Conservation (phyloP, 2,888 invertebrate genomes). For the Brachyptera putata region DNA sequence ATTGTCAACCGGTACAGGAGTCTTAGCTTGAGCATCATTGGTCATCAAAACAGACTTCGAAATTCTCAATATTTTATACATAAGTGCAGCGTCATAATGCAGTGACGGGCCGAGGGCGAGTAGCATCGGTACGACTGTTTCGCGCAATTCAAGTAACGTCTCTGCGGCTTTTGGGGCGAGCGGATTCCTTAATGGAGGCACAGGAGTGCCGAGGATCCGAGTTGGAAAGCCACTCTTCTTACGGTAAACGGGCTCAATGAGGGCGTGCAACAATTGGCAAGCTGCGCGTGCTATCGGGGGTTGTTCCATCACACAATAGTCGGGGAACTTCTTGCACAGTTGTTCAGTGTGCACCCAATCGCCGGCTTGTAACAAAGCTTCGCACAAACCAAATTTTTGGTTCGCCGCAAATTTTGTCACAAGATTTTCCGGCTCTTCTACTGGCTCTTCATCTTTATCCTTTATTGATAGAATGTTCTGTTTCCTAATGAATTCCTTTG, state of each 20-base stretch:
- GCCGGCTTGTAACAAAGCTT: slow-evolving; percentile 80
- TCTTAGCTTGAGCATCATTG: too few species aligned
- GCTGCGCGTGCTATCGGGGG: slow-evolving; percentile 74
- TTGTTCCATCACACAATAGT: slow-evolving; percentile 70
- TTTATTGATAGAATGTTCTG: slow-evolving; percentile 77
- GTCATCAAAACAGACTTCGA: slow-evolving; percentile 46
- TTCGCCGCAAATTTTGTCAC: slow-evolving; percentile 62
- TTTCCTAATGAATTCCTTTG: slow-evolving; percentile 84
- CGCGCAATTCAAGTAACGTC: slow-evolving; percentile 67
- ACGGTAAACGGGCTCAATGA: slow-evolving; percentile 83
- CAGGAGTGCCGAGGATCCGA: slow-evolving; percentile 60
- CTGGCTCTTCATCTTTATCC: slow-evolving; percentile 66
- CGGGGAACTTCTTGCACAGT: slow-evolving; percentile 78
- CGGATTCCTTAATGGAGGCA: slow-evolving; percentile 50
- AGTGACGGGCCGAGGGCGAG: slow-evolving; percentile 81
- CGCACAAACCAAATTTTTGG: slow-evolving; percentile 91
- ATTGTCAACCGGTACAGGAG: slow-evolving; percentile 46
- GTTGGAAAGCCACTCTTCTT: slow-evolving; percentile 68
- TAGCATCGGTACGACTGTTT: slow-evolving; percentile 79
- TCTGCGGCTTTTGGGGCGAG: slow-evolving; percentile 63
- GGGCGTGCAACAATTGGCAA: slow-evolving; percentile 72
- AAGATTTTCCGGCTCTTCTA: slow-evolving; percentile 57
- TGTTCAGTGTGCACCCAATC: slow-evolving; percentile 85
- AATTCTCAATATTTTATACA: slow-evolving; percentile 74
- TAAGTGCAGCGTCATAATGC: slow-evolving; percentile 79